Percentiles rank a stretch among this genome's conserved stretches.
These are phyloP conservation scores for Tenualosa ilisha DNA, from an alignment of 2,797 vertebrate genomes.

Conservation along the genomic window DNA sequence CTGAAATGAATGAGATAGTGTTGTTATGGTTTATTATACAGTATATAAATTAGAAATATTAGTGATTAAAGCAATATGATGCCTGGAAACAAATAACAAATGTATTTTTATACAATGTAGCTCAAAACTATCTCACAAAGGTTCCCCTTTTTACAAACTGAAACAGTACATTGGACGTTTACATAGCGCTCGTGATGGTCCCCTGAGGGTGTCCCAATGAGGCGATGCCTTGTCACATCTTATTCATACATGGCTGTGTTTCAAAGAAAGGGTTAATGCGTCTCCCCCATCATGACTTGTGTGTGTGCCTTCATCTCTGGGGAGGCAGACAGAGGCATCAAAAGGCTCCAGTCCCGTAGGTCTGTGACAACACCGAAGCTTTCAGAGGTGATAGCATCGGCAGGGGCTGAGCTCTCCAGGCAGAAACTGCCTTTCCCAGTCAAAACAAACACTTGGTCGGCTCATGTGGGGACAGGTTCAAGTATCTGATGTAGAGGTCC, in stretches of 20 bases:
- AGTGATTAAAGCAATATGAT: not conserved
- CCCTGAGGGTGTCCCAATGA: not conserved
- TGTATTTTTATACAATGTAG: not conserved
- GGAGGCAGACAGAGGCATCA: not conserved
- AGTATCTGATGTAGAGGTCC: constrained; percentile 6
- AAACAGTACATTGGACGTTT: not conserved
- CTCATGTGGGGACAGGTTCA: constrained; percentile 25
- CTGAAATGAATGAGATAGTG: not conserved
- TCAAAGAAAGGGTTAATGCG: not conserved
- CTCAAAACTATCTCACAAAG: not conserved
- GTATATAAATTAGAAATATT: not conserved
- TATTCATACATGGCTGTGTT: not conserved
- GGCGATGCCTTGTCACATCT: not conserved
- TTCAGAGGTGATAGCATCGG: not conserved
- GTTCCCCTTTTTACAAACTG: not conserved
- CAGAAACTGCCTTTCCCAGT: not conserved
- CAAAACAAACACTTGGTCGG: constrained; percentile 17
- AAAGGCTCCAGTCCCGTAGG: not conserved
- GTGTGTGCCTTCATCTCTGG: not conserved
- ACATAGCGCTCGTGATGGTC: not conserved
- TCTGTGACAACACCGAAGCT: constrained; percentile 9
- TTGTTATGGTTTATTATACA: not conserved
- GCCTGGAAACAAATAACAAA: not conserved
- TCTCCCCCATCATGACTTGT: not conserved
- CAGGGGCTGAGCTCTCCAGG: not conserved